A percentile compares a stretch with the other conserved stretches of the same genome.
Evolutionary conservation across 2,113 vertebrate species (phyloP).

Genomic region (Carlito syrichta): DNA sequence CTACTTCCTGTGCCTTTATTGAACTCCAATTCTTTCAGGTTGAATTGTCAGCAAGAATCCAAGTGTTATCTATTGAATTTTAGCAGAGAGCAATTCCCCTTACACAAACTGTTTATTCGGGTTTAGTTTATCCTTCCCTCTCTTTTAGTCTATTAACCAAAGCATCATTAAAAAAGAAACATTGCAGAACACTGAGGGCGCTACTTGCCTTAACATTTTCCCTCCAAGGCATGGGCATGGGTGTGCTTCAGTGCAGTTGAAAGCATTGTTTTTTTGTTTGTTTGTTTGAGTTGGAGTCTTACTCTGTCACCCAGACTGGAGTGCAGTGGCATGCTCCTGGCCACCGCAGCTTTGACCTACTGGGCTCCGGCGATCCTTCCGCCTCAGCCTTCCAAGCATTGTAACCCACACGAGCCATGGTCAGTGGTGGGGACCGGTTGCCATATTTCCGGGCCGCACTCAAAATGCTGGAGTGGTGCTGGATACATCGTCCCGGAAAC

Average conservation of each 20-base stretch:
- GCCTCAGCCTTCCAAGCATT: too few relatives aligned
- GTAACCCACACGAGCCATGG: too few relatives aligned
- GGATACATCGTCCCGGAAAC: conserved; percentile 33
- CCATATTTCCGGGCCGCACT: background rate
- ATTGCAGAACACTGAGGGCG: background rate
- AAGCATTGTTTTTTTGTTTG: too few relatives aligned
- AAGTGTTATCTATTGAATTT: conserved; percentile 48
- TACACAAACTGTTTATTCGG: conserved; percentile 7
- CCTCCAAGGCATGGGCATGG: background rate
- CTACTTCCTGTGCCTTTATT: conserved; percentile 25
- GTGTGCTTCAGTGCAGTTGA: background rate
- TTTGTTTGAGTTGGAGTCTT: too few relatives aligned
- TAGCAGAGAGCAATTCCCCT: conserved; percentile 39
- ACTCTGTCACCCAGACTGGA: too few relatives aligned
- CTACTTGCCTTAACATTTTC: conserved; percentile 2
- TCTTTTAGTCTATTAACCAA: conserved; percentile 49
- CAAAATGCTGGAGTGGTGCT: conserved; percentile 1
- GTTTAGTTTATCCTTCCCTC: conserved; percentile 17
- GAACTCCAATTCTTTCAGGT: conserved; percentile 47
- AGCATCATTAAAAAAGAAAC: background rate
- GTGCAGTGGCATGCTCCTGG: too few relatives aligned
- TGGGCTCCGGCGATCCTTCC: too few relatives aligned
- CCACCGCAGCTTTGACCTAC: too few relatives aligned
- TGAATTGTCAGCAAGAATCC: conserved; percentile 59
- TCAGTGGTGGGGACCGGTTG: too few relatives aligned